Evolutionary conservation across 2,797 vertebrate species (phyloP).

Genomic region (Oryzias dopingdopingensis): DNA sequence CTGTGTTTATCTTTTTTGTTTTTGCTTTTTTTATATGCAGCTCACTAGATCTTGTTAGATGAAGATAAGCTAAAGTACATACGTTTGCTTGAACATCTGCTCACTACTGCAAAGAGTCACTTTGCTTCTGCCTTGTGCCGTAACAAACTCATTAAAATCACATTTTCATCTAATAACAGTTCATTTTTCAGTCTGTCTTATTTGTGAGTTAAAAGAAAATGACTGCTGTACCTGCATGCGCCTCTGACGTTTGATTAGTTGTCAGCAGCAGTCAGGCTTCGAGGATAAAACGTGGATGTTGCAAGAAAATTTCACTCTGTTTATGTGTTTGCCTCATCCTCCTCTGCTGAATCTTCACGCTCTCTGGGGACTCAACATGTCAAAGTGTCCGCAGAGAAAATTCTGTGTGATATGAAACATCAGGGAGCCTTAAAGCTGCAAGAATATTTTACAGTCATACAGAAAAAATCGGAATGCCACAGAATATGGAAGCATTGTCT

Average conservation of each 20-base stretch:
- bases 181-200: constrained; percentile 5
- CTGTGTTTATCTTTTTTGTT: constrained; percentile 12
- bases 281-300: not conserved
- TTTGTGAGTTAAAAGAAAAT: constrained; percentile 1
- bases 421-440: no score
- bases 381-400: not conserved
- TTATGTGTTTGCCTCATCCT: not conserved
- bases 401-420: not conserved
- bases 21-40: not conserved
- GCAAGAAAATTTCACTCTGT: constrained; percentile 1
- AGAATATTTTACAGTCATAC: no score
- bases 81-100: constrained; percentile 25
- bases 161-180: constrained; percentile 9
- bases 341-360: not conserved
- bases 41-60: constrained; percentile 17
- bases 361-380: not conserved
- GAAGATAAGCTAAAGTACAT: constrained; percentile 9
- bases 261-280: not conserved
- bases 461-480: not conserved
- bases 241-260: constrained; percentile 1
- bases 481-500: not conserved
- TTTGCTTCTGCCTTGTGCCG: constrained; percentile 17
- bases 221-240: constrained; percentile 10
- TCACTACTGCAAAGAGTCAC: constrained; percentile 35
- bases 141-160: constrained; percentile 22